Conservation (phyloP, 2,797 vertebrate species). For the Phataginus tetradactyla region DNA sequence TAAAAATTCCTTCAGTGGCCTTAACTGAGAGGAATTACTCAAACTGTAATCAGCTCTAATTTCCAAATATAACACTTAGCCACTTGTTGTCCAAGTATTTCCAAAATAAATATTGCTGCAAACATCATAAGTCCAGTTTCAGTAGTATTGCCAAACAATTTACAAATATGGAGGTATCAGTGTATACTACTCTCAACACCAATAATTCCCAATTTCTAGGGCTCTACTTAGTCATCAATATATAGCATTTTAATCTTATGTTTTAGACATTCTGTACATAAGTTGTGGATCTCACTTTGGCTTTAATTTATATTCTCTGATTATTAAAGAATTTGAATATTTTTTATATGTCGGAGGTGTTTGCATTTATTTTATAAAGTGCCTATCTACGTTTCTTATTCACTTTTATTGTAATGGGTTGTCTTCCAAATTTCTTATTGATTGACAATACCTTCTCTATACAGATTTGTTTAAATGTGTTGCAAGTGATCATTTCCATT, state of each 20-base stretch:
- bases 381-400: background rate
- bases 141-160: background rate
- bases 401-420: background rate
- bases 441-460: background rate
- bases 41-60: slow-evolving; percentile 15
- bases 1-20: slow-evolving; percentile 22
- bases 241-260: background rate
- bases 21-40: slow-evolving; percentile 17
- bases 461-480: background rate
- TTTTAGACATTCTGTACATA: background rate
- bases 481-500: background rate
- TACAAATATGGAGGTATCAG: background rate
- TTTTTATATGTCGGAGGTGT: background rate
- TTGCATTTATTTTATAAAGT: background rate
- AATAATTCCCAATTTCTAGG: background rate
- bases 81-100: slow-evolving; percentile 21
- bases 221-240: background rate
- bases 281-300: background rate
- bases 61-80: background rate
- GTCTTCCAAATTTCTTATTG: background rate
- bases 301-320: background rate
- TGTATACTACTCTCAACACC: background rate
- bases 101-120: slow-evolving; percentile 38
- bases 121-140: background rate
- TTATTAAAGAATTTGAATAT: background rate